Conservation (phyloP, 2,888 invertebrate genomes). For the Melipona beecheii region DNA sequence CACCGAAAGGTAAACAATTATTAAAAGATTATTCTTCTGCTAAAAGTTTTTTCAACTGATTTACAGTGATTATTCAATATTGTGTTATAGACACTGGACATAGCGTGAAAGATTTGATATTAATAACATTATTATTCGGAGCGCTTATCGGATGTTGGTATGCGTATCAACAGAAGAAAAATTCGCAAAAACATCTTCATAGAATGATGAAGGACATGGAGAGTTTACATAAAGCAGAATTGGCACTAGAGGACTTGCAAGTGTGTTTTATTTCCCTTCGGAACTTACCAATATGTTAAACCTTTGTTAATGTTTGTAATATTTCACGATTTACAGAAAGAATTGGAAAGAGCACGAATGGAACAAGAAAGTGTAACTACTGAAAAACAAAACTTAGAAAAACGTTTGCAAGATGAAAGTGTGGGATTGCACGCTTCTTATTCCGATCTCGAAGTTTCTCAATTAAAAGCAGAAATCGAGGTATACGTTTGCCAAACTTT, state of each 20-base stretch:
- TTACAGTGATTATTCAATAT: conserved; percentile 27
- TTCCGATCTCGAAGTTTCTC: conserved; percentile 92
- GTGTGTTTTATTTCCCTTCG: conserved; percentile 70
- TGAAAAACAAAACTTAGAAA: conserved; percentile 93
- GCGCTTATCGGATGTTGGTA: conserved; percentile 96
- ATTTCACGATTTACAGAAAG: conserved; percentile 81
- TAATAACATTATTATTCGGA: conserved; percentile 92
- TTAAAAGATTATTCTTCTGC: neutral
- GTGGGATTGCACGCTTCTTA: conserved; percentile 90
- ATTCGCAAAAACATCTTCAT: conserved; percentile 93
- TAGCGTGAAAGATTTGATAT: conserved; percentile 95
- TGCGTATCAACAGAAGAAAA: conserved; percentile 95
- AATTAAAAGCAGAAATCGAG: conserved; percentile 93
- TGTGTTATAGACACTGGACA: conserved; percentile 88
- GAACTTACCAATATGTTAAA: conserved; percentile 77
- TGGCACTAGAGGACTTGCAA: conserved; percentile 94
- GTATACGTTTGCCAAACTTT: conserved; percentile 81
- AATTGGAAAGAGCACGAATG: conserved; percentile 92
- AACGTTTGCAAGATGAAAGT: conserved; percentile 90
- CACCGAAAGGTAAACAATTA: conserved; percentile 92
- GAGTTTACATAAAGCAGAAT: conserved; percentile 94
- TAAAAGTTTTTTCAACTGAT: neutral
- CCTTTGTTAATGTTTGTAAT: neutral
- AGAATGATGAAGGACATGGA: conserved; percentile 98
- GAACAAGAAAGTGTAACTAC: conserved; percentile 93